phyloP scores from a whole-genome alignment of 1,140 invertebrate genomes.

The Brachionus calyciflorus region DNA sequence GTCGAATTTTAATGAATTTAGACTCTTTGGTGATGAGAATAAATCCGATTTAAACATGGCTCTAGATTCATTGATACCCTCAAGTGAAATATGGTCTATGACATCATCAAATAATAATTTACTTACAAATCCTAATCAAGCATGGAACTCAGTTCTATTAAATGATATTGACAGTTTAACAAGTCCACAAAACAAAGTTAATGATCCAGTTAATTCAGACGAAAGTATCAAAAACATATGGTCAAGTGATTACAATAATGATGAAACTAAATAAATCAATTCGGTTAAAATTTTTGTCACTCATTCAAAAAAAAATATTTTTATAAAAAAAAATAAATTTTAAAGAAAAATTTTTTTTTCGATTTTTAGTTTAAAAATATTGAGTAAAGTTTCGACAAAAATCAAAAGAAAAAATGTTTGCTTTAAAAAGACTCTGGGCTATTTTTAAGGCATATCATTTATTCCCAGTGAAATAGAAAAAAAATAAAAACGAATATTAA shows the following conservation, averaged over 20 bases:
- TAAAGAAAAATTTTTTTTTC: no score
- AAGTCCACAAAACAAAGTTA: not conserved
- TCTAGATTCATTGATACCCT: not conserved
- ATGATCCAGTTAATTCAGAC: not conserved
- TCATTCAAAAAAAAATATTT: no score
- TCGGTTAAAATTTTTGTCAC: no score
- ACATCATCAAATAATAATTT: not conserved
- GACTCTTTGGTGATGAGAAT: constrained; percentile 1
- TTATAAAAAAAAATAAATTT: no score
- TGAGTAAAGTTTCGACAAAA: no score
- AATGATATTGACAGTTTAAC: not conserved
- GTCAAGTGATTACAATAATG: not conserved
- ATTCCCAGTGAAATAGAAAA: no score
- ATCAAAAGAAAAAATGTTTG: no score
- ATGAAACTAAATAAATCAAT: no score
- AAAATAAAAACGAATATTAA: no score
- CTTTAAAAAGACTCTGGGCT: no score
- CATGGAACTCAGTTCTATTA: constrained; percentile 44
- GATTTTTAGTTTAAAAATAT: no score
- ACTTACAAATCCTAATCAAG: not conserved
- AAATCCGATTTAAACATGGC: not conserved
- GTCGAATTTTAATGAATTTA: constrained; percentile 21
- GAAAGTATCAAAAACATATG: constrained; percentile 18
- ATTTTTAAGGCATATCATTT: no score
- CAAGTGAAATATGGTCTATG: not conserved